Evolutionary conservation across 1,140 invertebrate genomes (phyloP).

Genomic region (Zaprionus camerounensis): DNA sequence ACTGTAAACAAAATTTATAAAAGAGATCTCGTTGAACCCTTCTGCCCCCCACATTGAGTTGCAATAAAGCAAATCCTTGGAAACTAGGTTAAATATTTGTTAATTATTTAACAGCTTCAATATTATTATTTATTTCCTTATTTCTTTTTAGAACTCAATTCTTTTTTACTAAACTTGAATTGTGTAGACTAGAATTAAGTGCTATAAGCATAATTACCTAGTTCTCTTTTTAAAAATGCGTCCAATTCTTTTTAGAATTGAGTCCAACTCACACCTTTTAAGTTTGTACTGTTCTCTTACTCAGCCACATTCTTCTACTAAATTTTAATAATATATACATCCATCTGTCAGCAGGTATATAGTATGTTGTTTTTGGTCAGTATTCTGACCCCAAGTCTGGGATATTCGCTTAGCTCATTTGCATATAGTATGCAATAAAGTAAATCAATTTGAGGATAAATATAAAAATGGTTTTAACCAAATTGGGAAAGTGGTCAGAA

Average conservation of each 20-base stretch:
- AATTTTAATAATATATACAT: constrained; percentile 3
- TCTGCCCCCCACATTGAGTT: not conserved
- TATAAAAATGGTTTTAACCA: constrained; percentile 57
- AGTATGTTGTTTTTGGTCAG: constrained; percentile 6
- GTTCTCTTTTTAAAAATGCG: not conserved
- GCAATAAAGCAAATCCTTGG: not conserved
- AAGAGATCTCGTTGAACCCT: constrained; percentile 56
- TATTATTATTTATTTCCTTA: not conserved
- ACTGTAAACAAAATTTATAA: constrained; percentile 7
- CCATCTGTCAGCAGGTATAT: not conserved
- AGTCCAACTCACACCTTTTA: not conserved
- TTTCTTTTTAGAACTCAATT: not conserved
- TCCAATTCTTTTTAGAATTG: too few species aligned
- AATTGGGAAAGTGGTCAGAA: constrained; percentile 60
- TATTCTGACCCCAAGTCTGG: constrained; percentile 12
- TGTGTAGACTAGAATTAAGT: not conserved
- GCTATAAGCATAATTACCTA: not conserved
- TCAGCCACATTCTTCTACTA: not conserved
- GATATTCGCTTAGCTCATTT: constrained; percentile 50
- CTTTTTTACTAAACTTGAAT: not conserved
- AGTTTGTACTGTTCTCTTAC: not conserved
- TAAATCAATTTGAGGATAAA: constrained; percentile 68
- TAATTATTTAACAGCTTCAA: not conserved
- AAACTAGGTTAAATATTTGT: constrained; percentile 7
- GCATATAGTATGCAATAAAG: constrained; percentile 70